These are phyloP conservation scores for Myotis findleyi DNA, from an alignment of 2,797 vertebrate genomes.

Conservation along the genomic window DNA sequence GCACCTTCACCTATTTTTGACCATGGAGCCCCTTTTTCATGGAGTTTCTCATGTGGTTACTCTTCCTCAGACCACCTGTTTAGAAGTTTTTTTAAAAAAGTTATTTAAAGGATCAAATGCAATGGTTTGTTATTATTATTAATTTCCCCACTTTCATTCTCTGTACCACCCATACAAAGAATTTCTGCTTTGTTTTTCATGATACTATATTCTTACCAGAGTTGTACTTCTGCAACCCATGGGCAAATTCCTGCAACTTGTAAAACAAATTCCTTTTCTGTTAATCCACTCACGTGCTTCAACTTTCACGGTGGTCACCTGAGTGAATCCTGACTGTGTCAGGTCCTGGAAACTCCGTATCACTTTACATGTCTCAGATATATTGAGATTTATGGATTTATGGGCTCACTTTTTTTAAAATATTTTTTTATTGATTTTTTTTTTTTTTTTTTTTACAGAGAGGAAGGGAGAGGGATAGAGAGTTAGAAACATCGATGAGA, in stretches of 20 bases:
- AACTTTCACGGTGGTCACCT: background rate
- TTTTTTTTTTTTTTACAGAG: too few species aligned
- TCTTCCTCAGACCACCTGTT: background rate
- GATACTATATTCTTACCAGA: background rate
- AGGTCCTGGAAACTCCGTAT: background rate
- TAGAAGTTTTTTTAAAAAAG: background rate
- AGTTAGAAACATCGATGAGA: too few species aligned
- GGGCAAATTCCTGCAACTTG: background rate
- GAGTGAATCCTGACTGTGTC: background rate
- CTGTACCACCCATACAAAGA: background rate
- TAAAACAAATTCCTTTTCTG: background rate
- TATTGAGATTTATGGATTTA: background rate
- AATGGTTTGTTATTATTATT: background rate
- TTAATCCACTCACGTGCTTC: background rate
- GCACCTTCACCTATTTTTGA: background rate
- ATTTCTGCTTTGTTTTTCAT: constrained; percentile 36
- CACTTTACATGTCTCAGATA: background rate
- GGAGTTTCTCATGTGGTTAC: background rate
- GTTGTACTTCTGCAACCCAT: background rate
- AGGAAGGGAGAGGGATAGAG: too few species aligned
- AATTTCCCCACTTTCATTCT: background rate
- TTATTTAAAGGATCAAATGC: background rate
- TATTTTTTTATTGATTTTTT: too few species aligned
- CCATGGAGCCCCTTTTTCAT: background rate
- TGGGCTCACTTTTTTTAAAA: too few species aligned